phyloP scores from a whole-genome alignment of 1,140 invertebrate species.

The Campoletis sonorensis region DNA sequence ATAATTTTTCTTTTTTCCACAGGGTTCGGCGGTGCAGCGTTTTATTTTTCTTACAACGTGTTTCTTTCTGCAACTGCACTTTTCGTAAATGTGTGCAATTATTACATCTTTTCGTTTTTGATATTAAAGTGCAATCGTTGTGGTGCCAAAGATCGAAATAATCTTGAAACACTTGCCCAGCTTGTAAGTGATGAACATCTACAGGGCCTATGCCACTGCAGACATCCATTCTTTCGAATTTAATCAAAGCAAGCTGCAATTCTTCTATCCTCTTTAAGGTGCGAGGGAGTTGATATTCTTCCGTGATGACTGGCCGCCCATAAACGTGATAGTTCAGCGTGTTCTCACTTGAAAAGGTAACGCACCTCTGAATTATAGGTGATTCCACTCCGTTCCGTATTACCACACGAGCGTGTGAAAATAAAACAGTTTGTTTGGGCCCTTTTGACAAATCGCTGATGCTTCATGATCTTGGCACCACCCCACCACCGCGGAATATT shows the following conservation, averaged over 20 bases:
- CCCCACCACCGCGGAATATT: not conserved
- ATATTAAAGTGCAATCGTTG: constrained; percentile 28
- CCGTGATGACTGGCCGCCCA: not conserved
- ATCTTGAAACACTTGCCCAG: constrained; percentile 10
- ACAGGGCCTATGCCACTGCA: constrained; percentile 13
- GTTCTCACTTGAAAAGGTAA: constrained; percentile 7
- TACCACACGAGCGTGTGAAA: constrained; percentile 2
- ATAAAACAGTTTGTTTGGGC: not conserved
- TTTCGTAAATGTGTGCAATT: constrained; percentile 22
- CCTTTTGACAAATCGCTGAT: constrained; percentile 20
- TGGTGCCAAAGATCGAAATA: constrained; percentile 27
- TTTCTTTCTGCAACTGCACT: constrained; percentile 17
- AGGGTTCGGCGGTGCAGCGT: not conserved
- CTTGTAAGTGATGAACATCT: not conserved
- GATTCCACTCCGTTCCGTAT: not conserved
- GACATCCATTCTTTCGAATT: constrained; percentile 9
- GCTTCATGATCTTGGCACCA: constrained; percentile 27
- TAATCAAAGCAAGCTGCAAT: constrained; percentile 6
- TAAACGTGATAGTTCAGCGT: not conserved
- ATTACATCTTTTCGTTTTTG: constrained; percentile 25
- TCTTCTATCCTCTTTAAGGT: not conserved
- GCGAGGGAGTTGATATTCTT: not conserved
- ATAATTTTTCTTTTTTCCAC: constrained; percentile 14
- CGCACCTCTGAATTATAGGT: constrained; percentile 11
- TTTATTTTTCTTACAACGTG: constrained; percentile 8